Conservation (phyloP, 1,140 invertebrate genomes). For the Linepithema humile region DNA sequence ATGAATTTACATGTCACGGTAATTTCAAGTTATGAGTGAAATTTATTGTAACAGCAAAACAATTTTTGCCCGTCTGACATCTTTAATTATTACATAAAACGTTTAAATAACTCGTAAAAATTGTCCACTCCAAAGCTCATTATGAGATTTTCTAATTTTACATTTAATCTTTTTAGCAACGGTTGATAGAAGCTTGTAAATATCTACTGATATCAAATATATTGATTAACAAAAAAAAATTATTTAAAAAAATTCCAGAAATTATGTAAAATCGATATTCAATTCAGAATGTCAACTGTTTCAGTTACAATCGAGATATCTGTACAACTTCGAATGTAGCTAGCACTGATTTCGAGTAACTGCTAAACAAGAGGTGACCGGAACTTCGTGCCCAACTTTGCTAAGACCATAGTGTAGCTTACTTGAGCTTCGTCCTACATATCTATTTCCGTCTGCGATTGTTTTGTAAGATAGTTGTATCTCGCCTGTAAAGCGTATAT, state of each 20-base stretch:
- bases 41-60: neutral
- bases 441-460: conserved; percentile 16
- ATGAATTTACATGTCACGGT: neutral
- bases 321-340: conserved; percentile 17
- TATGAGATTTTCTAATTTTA: neutral
- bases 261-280: neutral
- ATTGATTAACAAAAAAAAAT: neutral
- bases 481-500: conserved; percentile 1
- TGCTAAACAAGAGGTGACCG: conserved; percentile 26
- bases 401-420: conserved; percentile 24
- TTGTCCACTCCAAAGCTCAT: neutral
- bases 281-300: conserved; percentile 23
- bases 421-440: neutral
- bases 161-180: neutral
- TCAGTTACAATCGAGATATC: neutral
- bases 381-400: conserved; percentile 32
- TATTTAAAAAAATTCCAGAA: neutral
- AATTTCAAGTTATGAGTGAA: neutral
- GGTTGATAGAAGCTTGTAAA: too few relatives aligned
- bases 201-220: neutral
- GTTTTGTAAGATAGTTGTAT: neutral
- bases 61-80: neutral
- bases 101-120: neutral
- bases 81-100: neutral
- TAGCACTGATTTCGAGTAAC: conserved; percentile 40